Base-by-base conservation (phyloP, 2,888 invertebrate species). In the Lasioglossum lativentre region DNA sequence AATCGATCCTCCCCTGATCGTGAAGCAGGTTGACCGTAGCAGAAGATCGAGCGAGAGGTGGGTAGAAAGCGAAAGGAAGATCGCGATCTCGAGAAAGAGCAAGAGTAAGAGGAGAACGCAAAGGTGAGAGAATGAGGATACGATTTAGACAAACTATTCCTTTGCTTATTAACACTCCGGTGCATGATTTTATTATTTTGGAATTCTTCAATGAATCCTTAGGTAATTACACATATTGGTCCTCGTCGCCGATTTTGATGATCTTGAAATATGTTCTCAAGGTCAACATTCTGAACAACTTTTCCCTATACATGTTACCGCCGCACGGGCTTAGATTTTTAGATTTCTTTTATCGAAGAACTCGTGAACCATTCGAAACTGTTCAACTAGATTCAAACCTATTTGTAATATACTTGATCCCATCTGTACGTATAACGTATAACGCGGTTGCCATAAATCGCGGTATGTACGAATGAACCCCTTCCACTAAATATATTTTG, bases 11-110 rank as follows among this genome's bases (percentile, higher is more conserved):
- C n/a, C n/a, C 10, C n/a, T n/a, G 10, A 56, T 10, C 59, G 59
- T 27, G n/a, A 1, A 63, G 14, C 14, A 63, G 59, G 59, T 30
- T 27, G 27, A 27, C 4, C 4, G 59, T 30, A 14, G 59, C 5
- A 63, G 59, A 63, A 27, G 27, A 14, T 12, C 27, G 27, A 27
- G 27, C 27, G 27, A 27, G 14, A 1, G 27, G 27, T 59, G 12
- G 59, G 8, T 34, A 66, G 66, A 66, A 66, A 66, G 66, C 66
- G 66, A 66, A 66, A 66, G 66, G 30, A 66, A 34, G 59, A 59
- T 59, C 59, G 27, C 27, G 59, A 59, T 59, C 59, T 59, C 59
- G 27, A 14, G 68, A 19, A 38, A 19, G 70, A 70, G 40, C 38
- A 70, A 34, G 23, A 34, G 70, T 34, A 66, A 66, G 66, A 66